Evolutionary conservation across 2,113 vertebrate genomes (phyloP).

Genomic region (Cyphomyrus discorhynchus): DNA sequence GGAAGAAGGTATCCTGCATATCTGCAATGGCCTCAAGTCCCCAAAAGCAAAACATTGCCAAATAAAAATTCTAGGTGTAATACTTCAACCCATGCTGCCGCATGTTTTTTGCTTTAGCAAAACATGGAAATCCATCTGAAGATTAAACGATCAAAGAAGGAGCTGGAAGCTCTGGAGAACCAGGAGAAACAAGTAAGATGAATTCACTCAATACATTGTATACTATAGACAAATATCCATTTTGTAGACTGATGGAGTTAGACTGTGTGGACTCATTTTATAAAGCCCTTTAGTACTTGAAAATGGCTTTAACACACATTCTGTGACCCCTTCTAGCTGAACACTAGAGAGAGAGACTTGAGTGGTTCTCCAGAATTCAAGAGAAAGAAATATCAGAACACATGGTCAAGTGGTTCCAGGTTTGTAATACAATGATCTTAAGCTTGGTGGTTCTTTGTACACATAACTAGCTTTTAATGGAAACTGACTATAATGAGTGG

Average conservation of each 20-base stretch:
- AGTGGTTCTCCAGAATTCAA: conserved; percentile 55
- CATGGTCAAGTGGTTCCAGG: conserved; percentile 59
- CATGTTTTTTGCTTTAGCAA: conserved; percentile 68
- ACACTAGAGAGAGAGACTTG: conserved; percentile 8
- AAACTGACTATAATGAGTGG: neutral
- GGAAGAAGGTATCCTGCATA: neutral
- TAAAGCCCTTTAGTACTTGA: neutral
- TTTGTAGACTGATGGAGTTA: neutral
- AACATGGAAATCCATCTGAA: conserved; percentile 95
- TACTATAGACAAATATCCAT: neutral
- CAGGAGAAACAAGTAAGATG: conserved; percentile 73
- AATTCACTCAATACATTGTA: neutral
- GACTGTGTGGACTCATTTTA: neutral
- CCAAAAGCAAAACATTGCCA: neutral
- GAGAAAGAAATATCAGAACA: conserved; percentile 56
- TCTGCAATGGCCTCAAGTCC: neutral
- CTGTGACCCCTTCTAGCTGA: neutral
- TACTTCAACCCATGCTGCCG: neutral
- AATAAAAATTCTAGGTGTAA: neutral
- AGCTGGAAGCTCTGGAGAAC: conserved; percentile 86
- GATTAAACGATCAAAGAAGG: conserved; percentile 87
- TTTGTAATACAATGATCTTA: conserved; percentile 20
- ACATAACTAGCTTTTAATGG: neutral
- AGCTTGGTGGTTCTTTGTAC: neutral
- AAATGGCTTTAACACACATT: neutral